Conservation (phyloP, 1,140 invertebrate genomes). For the Eueides isabella region DNA sequence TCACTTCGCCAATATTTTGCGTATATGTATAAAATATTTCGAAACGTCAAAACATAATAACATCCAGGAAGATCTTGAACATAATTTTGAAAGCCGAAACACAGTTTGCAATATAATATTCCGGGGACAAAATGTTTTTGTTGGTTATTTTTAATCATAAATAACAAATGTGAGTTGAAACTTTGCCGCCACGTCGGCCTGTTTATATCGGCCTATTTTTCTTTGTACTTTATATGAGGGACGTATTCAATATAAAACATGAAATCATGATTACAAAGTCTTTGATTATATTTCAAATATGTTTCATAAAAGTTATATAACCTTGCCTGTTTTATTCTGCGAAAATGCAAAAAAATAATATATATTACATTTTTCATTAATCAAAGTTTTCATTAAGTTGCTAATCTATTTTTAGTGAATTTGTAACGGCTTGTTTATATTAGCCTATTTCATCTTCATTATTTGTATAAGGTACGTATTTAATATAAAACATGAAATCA, state of each 20-base stretch:
- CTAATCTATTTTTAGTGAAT: too few species aligned
- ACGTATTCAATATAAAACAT: neutral
- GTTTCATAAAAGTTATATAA: neutral
- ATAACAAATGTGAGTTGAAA: constrained; percentile 72
- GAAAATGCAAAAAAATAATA: neutral
- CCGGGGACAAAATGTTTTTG: constrained; percentile 52
- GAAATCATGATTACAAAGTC: neutral
- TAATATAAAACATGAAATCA: neutral
- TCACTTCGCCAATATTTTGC: too few species aligned
- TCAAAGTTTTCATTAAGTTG: too few species aligned
- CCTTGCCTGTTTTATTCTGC: too few species aligned
- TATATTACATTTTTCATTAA: neutral
- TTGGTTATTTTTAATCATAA: constrained; percentile 67
- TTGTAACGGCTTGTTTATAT: constrained; percentile 71
- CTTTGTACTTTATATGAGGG: neutral
- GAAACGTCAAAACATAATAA: too few species aligned
- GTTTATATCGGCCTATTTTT: constrained; percentile 52
- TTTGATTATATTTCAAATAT: neutral
- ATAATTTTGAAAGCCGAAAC: neutral
- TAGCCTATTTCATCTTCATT: constrained; percentile 18
- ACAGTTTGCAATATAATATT: constrained; percentile 20
- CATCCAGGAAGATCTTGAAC: neutral
- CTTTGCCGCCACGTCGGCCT: constrained; percentile 63
- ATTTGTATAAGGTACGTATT: neutral
- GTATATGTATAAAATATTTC: too few species aligned